Evolutionary conservation across 92 coral and sea anemone genomes (phyloP), one percentile per base, ranked within the genome.

Genomic region (Meandrina meandrites): DNA sequence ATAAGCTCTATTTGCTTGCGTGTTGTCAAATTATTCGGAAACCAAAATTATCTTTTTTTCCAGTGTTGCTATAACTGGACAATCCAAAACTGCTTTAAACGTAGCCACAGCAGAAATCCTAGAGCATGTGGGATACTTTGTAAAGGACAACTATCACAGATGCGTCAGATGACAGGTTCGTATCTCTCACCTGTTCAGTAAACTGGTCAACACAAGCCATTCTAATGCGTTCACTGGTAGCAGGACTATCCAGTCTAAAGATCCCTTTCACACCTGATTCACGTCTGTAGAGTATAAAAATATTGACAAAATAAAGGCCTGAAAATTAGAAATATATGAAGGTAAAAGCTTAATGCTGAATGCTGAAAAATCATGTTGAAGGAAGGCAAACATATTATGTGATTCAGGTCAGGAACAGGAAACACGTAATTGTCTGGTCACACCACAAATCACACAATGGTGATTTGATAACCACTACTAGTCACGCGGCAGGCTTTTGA

Each of bases 221-320:
- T 54, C 98, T 90, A 32, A 94, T 94, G 69, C 98, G 98, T 64
- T 94, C 98, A 85, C 98, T 89, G 68, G 98, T 94, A 10, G 98
- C 98, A 4, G 98, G 98, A 87, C 94, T 94, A 83, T 94, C 98
- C 53, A 94, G 86, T 73, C 98, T 89, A 84, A 94, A 94, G 64
- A 93, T 75, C 12, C 93, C 96, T 76, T 91, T 91, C 48, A 91
- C 80, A 89, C 96, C 94, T 64, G 98, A 86, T 27, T 94, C 98
- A 62, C 89, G 94, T 64, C 98, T 94, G 30, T 16, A 60, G 53
- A 35, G 35, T n/a, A 17, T 74, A 57, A 12, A 14, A 5, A 56
- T 16, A 73, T 72, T 35, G 24, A 32, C 3, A 27, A 45, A n/a
- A 48, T 64, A 14, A 66, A 27, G 71, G 71, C 71, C 11, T 28